Evolutionary conservation across 2,113 vertebrate genomes (phyloP), one percentile per base, ranked within the genome.

Genomic region (Ageneiosus marmoratus): DNA sequence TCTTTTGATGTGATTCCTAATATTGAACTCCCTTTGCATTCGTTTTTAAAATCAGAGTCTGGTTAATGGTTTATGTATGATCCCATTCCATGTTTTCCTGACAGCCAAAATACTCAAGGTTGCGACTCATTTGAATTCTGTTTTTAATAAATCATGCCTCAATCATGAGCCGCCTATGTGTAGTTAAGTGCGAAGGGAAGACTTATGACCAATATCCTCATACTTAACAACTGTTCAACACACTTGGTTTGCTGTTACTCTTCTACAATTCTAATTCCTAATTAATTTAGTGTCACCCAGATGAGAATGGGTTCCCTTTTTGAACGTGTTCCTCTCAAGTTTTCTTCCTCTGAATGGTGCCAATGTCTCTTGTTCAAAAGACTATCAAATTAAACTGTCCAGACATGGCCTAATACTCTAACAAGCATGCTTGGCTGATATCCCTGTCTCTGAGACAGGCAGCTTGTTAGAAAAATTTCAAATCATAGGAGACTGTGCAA

Each of bases 351-450:
- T 70, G 20, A 37, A n/a, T 70, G 32, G 12, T 63, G 15, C 32
- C 32, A 67, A 70, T 46, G 22, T 48, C 44, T 4, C 12, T 48
- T 16, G 24, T 48, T 73, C 16, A 48, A 48, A 72, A 9, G 5
- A 48, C 41, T 16, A 4, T 29, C 48, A 27, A 48, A 16, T 27
- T 13, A 2, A 27, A 37, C 10, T 37, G 20, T 24, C 44, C 24
- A 72, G 69, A 72, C 69, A 72, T 48, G 44, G 44, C 44, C 44
- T 72, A 48, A 48, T 48, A 72, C 69, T 72, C 69, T 48, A 72
- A 72, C 44, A 46, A 46, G 41, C 24, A 46, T 46, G 69, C 12
- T 72, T 48, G 69, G 27, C n/a, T 72, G 69, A 48, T 44, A 48
- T 15, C 69, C 69, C 41, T 48, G 12, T 48, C 13, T 72, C 41